Conservation (phyloP, 2,113 vertebrate genomes). For the Phyllostomus hastatus region DNA sequence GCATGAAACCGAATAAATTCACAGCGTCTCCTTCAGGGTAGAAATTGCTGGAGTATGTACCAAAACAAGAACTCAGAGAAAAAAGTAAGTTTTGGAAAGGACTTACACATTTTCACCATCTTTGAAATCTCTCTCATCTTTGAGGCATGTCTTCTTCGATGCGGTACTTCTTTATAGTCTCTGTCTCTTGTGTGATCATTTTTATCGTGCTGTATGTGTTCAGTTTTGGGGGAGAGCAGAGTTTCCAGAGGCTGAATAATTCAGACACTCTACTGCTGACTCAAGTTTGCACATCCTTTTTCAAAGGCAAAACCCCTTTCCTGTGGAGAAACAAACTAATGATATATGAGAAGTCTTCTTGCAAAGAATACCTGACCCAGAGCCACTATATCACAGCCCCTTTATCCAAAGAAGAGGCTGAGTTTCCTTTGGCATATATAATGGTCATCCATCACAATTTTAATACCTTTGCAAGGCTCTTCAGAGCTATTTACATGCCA, state of each 20-base stretch:
- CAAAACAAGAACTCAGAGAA: not conserved
- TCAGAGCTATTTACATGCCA: constrained; percentile 78
- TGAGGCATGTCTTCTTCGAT: constrained; percentile 55
- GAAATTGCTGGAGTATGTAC: not conserved
- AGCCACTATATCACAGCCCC: constrained; percentile 71
- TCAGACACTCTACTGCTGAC: not conserved
- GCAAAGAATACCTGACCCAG: constrained; percentile 41
- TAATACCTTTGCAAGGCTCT: constrained; percentile 73
- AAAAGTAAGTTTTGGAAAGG: not conserved
- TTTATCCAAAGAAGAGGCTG: constrained; percentile 73
- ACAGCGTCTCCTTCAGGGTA: fast-evolving
- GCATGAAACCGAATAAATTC: fast-evolving
- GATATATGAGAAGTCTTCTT: constrained; percentile 34
- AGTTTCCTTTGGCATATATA: constrained; percentile 76
- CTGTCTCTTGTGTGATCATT: constrained; percentile 42
- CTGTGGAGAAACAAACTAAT: constrained; percentile 61
- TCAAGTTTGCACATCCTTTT: constrained; percentile 71
- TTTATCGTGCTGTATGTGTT: constrained; percentile 53
- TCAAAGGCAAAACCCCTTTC: constrained; percentile 49
- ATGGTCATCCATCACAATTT: constrained; percentile 80
- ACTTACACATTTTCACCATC: not conserved
- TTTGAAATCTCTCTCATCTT: not conserved
- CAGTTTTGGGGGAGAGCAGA: constrained; percentile 6
- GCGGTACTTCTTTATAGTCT: constrained; percentile 41
- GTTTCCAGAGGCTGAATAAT: constrained; percentile 49